These are phyloP conservation scores for Chrysomallon squamiferum DNA, from an alignment of 1,140 invertebrate species.

Conservation along the genomic window DNA sequence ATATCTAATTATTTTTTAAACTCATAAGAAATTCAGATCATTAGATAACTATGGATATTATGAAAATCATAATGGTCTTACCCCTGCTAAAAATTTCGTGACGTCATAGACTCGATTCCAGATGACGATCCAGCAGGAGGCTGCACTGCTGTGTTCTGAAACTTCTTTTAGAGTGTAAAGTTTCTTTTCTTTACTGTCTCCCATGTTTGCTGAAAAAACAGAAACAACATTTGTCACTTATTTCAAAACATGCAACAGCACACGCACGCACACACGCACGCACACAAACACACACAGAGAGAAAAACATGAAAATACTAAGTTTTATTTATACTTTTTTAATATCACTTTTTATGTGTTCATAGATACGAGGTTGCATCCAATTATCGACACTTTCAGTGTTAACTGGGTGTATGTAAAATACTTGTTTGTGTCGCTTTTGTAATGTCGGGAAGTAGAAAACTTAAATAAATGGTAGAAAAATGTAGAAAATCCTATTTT, in stretches of 20 bases:
- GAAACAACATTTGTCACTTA: neutral
- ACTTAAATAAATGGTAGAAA: too few relatives aligned
- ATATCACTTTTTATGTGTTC: neutral
- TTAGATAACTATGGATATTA: neutral
- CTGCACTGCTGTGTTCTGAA: conserved; percentile 34
- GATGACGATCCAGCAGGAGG: conserved; percentile 54
- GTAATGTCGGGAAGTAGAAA: too few relatives aligned
- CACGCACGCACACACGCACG: neutral
- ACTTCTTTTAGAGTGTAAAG: conserved; percentile 41
- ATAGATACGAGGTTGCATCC: too few relatives aligned
- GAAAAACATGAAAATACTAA: neutral
- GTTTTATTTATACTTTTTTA: neutral
- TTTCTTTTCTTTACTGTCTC: conserved; percentile 2
- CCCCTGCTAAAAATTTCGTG: conserved; percentile 48
- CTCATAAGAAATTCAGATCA: neutral
- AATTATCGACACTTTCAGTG: too few relatives aligned
- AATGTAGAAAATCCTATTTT: too few relatives aligned
- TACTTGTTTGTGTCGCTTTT: too few relatives aligned
- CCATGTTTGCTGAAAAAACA: neutral
- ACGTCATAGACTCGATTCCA: conserved; percentile 53
- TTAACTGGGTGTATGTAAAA: too few relatives aligned
- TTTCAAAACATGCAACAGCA: neutral
- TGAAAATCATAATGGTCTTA: conserved; percentile 26
- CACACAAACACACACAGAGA: neutral
- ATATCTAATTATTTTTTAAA: neutral